Conservation (phyloP, 2,888 invertebrate genomes). For the Chrysolina haemoptera region DNA sequence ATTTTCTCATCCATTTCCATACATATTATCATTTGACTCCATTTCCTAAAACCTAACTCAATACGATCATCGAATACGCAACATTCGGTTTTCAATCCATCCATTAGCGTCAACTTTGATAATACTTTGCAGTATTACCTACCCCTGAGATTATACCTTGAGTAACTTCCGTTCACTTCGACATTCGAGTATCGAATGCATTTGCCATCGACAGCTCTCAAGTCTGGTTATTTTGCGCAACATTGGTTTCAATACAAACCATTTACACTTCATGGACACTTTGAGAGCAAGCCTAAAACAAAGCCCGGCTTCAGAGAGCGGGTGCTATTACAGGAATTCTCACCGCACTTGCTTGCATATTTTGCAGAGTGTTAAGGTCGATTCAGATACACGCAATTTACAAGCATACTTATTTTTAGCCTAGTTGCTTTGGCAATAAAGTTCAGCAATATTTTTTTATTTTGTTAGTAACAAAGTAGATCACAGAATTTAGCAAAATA, state of each 20-base stretch:
- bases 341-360: neutral
- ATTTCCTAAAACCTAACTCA: no score
- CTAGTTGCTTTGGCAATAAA: no score
- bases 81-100: neutral
- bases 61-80: neutral
- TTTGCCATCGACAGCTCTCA: neutral
- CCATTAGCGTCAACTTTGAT: neutral
- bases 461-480: no score
- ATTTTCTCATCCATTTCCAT: no score
- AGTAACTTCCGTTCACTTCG: conserved; percentile 7
- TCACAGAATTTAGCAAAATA: no score
- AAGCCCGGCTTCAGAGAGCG: conserved; percentile 18
- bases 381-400: no score
- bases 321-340: conserved; percentile 17
- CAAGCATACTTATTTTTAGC: no score
- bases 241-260: conserved; percentile 20
- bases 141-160: neutral
- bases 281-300: conserved; percentile 27
- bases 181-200: neutral
- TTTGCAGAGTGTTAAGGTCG: neutral
- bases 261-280: conserved; percentile 32
- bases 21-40: no score
- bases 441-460: no score
- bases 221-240: conserved; percentile 24
- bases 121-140: neutral